These are phyloP conservation scores for Plebejus melissa DNA, from an alignment of 2,888 invertebrate species.

Conservation along the genomic window DNA sequence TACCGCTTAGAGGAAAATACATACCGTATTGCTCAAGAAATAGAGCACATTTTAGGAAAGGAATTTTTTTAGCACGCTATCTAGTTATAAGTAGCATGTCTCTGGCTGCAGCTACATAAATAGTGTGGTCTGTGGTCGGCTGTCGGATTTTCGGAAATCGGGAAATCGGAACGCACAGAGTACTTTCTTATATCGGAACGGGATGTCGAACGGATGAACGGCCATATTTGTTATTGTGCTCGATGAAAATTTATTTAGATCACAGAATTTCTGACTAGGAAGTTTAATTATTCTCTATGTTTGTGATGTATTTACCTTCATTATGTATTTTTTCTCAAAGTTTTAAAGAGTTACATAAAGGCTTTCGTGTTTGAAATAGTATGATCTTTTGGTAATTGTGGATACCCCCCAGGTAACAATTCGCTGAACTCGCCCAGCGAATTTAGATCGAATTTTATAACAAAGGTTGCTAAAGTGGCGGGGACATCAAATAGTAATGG, in stretches of 20 bases:
- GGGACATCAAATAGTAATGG: conserved; percentile 77
- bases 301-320: conserved; percentile 70
- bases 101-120: no score
- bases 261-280: conserved; percentile 60
- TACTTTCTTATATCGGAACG: conserved; percentile 19
- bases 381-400: conserved; percentile 67
- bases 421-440: conserved; percentile 65
- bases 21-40: no score
- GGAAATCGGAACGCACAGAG: no score
- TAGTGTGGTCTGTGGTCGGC: not conserved
- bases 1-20: no score
- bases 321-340: conserved; percentile 48
- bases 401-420: conserved; percentile 62
- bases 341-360: conserved; percentile 56
- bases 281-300: conserved; percentile 46
- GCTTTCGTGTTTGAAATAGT: conserved; percentile 48
- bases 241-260: conserved; percentile 80
- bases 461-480: conserved; percentile 79
- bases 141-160: conserved; percentile 34
- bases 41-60: no score
- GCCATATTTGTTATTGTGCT: conserved; percentile 91
- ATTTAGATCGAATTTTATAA: conserved; percentile 55
- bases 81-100: no score
- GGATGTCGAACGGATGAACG: conserved; percentile 76
- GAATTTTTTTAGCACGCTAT: no score